Conservation (phyloP, 2,888 invertebrate species). For the Microctonus brassicae region DNA sequence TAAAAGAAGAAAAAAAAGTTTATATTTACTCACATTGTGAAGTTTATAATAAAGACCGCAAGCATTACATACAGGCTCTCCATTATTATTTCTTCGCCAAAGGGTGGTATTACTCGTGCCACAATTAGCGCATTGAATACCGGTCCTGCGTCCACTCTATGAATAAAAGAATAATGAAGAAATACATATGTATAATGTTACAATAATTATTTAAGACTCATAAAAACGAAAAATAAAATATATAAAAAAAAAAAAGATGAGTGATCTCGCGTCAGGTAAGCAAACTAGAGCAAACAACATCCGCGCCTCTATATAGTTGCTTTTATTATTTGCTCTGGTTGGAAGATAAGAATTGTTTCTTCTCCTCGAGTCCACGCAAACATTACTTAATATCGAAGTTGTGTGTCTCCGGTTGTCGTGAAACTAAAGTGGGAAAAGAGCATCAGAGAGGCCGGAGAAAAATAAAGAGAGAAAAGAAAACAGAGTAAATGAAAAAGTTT, state of each 20-base stretch:
- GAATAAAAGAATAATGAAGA: background rate
- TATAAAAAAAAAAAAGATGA: conserved; percentile 47
- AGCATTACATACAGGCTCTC: conserved; percentile 99
- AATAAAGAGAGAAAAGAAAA: background rate
- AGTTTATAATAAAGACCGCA: conserved; percentile 98
- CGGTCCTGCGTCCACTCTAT: conserved; percentile 70
- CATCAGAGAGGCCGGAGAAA: background rate
- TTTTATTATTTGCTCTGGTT: conserved; percentile 59
- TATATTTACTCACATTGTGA: conserved; percentile 61
- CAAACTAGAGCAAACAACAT: conserved; percentile 67
- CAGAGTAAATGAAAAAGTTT: background rate
- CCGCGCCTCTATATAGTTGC: conserved; percentile 54
- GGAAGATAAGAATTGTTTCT: conserved; percentile 59
- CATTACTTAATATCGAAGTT: conserved; percentile 65
- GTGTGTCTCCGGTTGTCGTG: conserved; percentile 32
- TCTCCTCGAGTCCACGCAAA: conserved; percentile 60
- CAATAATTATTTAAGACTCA: background rate
- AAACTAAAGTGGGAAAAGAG: background rate
- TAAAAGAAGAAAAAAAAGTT: background rate
- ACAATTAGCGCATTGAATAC: conserved; percentile 82
- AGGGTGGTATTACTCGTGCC: conserved; percentile 88
- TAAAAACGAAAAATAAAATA: conserved; percentile 24
- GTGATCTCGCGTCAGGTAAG: conserved; percentile 51
- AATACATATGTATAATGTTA: background rate
- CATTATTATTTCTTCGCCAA: conserved; percentile 98